Evolutionary conservation across 2,888 invertebrate species (phyloP).

Genomic region (Ectemnius lituratus): DNA sequence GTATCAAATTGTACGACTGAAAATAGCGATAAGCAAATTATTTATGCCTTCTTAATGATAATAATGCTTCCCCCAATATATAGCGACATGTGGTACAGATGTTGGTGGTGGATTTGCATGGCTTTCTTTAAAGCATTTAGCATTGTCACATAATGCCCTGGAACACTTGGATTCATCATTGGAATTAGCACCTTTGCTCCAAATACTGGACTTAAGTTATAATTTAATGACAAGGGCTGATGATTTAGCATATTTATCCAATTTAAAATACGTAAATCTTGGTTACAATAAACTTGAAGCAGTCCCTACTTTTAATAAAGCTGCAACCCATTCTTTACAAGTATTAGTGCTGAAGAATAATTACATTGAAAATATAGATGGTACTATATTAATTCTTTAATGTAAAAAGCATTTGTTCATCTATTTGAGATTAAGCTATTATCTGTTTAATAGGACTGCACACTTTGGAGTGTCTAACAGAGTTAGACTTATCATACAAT

Average conservation of each 20-base stretch:
- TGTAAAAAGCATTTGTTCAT: not conserved
- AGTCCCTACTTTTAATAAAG: constrained; percentile 81
- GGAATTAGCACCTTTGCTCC: constrained; percentile 82
- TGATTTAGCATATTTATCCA: constrained; percentile 81
- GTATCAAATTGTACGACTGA: not conserved
- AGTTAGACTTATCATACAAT: constrained; percentile 83
- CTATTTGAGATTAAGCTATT: constrained; percentile 12
- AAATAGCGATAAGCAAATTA: not conserved
- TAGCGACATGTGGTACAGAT: constrained; percentile 81
- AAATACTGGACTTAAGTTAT: constrained; percentile 83
- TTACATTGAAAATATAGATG: constrained; percentile 82
- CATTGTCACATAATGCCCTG: constrained; percentile 81
- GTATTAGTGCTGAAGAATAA: constrained; percentile 82
- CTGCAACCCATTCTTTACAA: constrained; percentile 80
- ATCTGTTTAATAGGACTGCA: constrained; percentile 75
- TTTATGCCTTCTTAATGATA: too few species aligned
- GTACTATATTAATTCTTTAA: constrained; percentile 58
- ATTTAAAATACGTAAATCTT: constrained; percentile 83
- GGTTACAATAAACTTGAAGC: constrained; percentile 82
- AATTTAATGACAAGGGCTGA: constrained; percentile 81
- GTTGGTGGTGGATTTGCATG: constrained; percentile 81
- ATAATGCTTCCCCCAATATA: constrained; percentile 12
- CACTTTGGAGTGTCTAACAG: constrained; percentile 79
- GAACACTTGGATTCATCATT: constrained; percentile 80
- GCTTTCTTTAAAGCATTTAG: constrained; percentile 81